Evolutionary conservation across 2,797 vertebrate genomes (phyloP).

Genomic region (Menidia menidia): DNA sequence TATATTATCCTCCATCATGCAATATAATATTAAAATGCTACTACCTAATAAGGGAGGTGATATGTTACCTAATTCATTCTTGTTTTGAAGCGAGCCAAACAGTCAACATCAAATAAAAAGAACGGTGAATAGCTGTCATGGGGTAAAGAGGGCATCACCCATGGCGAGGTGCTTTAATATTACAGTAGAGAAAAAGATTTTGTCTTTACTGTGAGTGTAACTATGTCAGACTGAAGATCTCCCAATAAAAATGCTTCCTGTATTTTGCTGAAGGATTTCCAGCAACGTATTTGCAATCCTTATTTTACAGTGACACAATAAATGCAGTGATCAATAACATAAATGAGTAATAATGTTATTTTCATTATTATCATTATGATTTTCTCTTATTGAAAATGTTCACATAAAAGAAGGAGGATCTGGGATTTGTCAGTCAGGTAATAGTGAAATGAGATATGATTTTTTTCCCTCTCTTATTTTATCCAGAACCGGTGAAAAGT

Average conservation of each 20-base stretch:
- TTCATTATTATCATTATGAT: no score
- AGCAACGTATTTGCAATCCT: neutral
- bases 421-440: conserved; percentile 25
- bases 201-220: accelerated
- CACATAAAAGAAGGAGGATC: conserved; percentile 32
- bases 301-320: neutral
- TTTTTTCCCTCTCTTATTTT: conserved; percentile 19
- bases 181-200: neutral
- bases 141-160: no score
- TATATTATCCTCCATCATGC: conserved; percentile 5
- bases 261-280: neutral
- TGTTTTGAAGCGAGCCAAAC: accelerated
- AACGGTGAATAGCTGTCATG: conserved; percentile 1
- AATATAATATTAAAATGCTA: conserved; percentile 12
- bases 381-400: neutral
- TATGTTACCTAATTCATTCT: conserved; percentile 9
- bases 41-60: neutral
- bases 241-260: neutral
- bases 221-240: neutral
- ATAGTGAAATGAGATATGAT: conserved; percentile 18
- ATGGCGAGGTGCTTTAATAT: neutral
- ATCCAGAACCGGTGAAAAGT: conserved; percentile 92
- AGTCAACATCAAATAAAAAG: neutral
- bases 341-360: neutral
- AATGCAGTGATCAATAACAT: neutral